Evolutionary conservation across 2,888 invertebrate genomes (phyloP), one percentile per base, ranked within the genome.

Genomic region (Coleophora flavipennella): DNA sequence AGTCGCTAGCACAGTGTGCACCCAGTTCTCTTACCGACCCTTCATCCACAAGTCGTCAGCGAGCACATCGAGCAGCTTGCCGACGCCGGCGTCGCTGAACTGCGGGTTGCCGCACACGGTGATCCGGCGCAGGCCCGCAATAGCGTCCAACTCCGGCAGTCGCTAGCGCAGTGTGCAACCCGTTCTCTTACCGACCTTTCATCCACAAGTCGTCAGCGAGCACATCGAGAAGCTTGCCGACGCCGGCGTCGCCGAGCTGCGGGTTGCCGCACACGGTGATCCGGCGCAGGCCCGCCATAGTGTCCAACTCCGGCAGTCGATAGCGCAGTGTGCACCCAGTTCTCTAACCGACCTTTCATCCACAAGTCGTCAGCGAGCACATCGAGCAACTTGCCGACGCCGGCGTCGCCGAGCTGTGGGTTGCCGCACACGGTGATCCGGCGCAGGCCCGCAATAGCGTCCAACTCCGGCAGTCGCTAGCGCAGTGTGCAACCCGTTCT

Each of bases 271-370:
- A 92, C 12, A 94, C 59, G 0, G 89, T 87, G 42, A 94, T 81
- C 31, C 90, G 80, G 35, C 91, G 87, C 13, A 94, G 68, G 0
- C 94, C 94, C 0, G 90, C 87, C 88, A 93, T 92, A 0, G 87
- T 71, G 43, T 90, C 90, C n/a, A 91, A 70, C 51, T 92, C 88
- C 0, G 93, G 92, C 35, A 90, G 83, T 11, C 91, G 87, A 61
- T 93, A 93, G n/a, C 94, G 87, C 39, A 94, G 65, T 92, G 51
- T 91, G 90, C 46, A 91, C 90, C 94, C 94, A 94, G 44, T 91
- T 91, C 60, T 94, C 92, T 9, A 3, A 10, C 13, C 26, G 13
- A 89, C 89, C 86, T 77, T 92, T 92, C 13, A 94, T 87, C 93
- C 93, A 94, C 36, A 92, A 84, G 62, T 93, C 93, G 58, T 94